Evolutionary conservation across 2,888 invertebrate genomes (phyloP), one percentile per base, ranked within the genome.

Genomic region (Nephrotoma flavescens): DNA sequence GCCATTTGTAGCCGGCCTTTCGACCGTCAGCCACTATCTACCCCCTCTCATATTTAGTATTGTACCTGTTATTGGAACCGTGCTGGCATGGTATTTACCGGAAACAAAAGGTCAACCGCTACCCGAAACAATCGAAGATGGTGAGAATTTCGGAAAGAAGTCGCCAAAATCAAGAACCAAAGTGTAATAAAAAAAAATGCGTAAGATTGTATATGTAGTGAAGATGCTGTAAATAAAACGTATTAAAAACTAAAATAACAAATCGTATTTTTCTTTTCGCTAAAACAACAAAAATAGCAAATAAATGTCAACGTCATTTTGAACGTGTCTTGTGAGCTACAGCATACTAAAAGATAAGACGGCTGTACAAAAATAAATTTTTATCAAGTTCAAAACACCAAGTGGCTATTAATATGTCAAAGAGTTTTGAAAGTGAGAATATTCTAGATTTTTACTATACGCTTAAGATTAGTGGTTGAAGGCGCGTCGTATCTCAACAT

Each of bases 61-160:
- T 0, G 92, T 94, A 9, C 95, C 96, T 0, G 89, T 96, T 0
- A 89, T 95, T 84, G 96, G 96, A 2, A 95, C 96, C 0, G 89
- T 93, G 0, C 92, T 96, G 3, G 95, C 95, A 88, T 89, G 95
- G 0, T 90, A 95, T 71, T 90, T 97, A 87, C 97, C 97, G 0
- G 97, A 91, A 88, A 91, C 91, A 0, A 89, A 88, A 9, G 91
- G 90, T 0, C 5, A 86, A 6, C 94, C 94, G 88, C 91, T 97
- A 31, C 96, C 96, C 0, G 96, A 97, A 89, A 96, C 96, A 0
- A 92, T 97, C 87, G 95, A 95, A 89, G 97, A 97, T 89, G 96
- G 96, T 0, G 96, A 96, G 91, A 92, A 91, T 19, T 93, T 93
- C 89, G 93, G 93, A 71, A 93, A 92, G 90, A 89, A 87, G 83